Percentiles rank a stretch among this genome's conserved stretches.
phyloP scores from a whole-genome alignment of 2,797 vertebrate species.

The Sebastes nivosus region DNA sequence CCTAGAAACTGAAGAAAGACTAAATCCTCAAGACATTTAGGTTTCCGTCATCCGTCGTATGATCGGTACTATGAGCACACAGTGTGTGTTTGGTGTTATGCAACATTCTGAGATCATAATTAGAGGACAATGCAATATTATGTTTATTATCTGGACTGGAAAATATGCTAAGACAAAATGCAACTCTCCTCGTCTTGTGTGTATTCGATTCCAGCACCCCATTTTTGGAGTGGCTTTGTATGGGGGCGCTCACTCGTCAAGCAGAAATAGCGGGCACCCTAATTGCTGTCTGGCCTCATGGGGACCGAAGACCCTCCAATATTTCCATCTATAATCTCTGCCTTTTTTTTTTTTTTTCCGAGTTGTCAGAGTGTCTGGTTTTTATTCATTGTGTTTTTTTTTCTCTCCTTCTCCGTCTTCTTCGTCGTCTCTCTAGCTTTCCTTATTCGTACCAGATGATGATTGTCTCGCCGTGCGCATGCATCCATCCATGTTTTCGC shows the following conservation, averaged over 20 bases:
- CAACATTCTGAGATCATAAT: slow-evolving; percentile 75
- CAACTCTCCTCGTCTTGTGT: slow-evolving; percentile 53
- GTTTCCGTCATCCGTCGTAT: slow-evolving; percentile 13
- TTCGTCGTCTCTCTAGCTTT: slow-evolving; percentile 26
- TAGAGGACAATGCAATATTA: slow-evolving; percentile 78
- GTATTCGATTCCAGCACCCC: slow-evolving; percentile 58
- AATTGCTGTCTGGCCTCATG: slow-evolving; percentile 72
- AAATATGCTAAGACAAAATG: slow-evolving; percentile 74
- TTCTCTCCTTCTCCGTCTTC: not conserved
- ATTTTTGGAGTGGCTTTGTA: slow-evolving; percentile 63
- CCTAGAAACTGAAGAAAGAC: not conserved
- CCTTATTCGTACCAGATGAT: slow-evolving; percentile 79
- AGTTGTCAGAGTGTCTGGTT: slow-evolving; percentile 52
- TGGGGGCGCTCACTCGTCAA: slow-evolving; percentile 54
- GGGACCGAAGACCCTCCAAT: slow-evolving; percentile 35
- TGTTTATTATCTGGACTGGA: slow-evolving; percentile 79
- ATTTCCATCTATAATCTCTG: slow-evolving; percentile 44
- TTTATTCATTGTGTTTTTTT: slow-evolving; percentile 52
- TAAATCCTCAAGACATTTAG: not conserved
- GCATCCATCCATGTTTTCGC: slow-evolving; percentile 34
- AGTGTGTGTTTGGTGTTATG: slow-evolving; percentile 57
- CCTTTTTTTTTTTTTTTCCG: slow-evolving; percentile 33
- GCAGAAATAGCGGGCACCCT: slow-evolving; percentile 65
- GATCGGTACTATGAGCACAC: slow-evolving; percentile 12
- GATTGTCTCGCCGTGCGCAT: slow-evolving; percentile 47